Base-by-base conservation (phyloP, 1,140 invertebrate species). In the Drosophila jambulina region DNA sequence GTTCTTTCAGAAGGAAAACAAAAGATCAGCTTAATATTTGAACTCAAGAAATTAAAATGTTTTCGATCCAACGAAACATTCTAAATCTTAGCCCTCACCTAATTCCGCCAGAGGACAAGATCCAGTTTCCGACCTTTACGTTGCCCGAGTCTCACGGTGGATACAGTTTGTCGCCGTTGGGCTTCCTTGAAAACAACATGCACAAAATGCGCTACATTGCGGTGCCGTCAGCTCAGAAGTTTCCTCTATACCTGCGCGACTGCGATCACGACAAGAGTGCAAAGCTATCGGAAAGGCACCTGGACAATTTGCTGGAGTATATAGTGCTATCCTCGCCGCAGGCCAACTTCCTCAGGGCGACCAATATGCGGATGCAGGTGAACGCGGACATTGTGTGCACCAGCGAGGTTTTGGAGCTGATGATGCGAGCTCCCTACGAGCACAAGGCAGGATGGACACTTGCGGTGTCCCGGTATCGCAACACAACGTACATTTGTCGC, bases 371-470 rank as follows among this genome's bases (percentile, higher is more conserved):
- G 4, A 9, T 65, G 25, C 32, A 54, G 2, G 13, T 71, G 6
- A 53, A 80, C 8, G 49, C 36, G 2, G 58, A 88, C 17, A 40
- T 88, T n/a, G 60, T 87, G 2, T 88, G 83, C 53, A 64, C 45
- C 17, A 59, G 68, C 1, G 68, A 88, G 12, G 57, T 80, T 9
- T 38, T 87, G 23, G 62, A 67, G 32, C 8, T 80, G n/a, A 54
- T 87, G 9, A 78, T 88, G 84, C 54, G 64, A 5, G 40, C 83
- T 4, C 84, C 85, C 4, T 80, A 78, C 40, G 76, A 88, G n/a
- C n/a, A 34, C 19, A 61, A 46, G 6, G 15, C 42, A 8, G 75
- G 68, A n/a, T 87, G 80, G 80, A 62, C 48, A 3, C 21, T 87
- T 19, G 84, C 63, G 7, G 64, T 62, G 0, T 62, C 67, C 29